phyloP scores from a whole-genome alignment of 2,113 vertebrate genomes.

The Amia ocellicauda region DNA sequence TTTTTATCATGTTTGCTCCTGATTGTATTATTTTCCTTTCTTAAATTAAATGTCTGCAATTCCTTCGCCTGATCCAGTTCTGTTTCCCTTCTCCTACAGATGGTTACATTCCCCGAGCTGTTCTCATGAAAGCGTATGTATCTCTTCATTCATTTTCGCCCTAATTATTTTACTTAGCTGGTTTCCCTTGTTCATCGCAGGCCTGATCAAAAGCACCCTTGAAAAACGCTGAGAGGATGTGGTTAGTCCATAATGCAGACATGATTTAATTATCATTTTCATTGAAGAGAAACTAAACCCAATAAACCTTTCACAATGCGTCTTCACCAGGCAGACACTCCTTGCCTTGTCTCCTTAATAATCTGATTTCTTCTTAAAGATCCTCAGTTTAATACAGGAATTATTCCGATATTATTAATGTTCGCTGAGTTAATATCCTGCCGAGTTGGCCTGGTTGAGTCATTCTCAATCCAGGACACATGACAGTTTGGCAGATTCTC shows the following conservation, averaged over 20 bases:
- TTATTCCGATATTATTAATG: too few relatives aligned
- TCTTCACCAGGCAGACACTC: not conserved
- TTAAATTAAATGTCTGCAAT: too few relatives aligned
- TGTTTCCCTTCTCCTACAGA: conserved; percentile 42
- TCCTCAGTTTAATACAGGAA: too few relatives aligned
- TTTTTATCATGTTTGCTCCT: too few relatives aligned
- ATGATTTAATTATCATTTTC: not conserved
- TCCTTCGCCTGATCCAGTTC: too few relatives aligned
- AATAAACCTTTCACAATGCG: not conserved
- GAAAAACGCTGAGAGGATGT: not conserved
- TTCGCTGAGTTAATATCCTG: too few relatives aligned
- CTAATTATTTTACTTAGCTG: not conserved
- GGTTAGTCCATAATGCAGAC: not conserved
- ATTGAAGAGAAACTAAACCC: not conserved
- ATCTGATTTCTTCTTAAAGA: not conserved
- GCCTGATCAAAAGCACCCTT: too few relatives aligned
- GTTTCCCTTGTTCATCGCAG: not conserved
- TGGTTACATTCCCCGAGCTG: conserved; percentile 59
- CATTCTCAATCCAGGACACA: too few relatives aligned
- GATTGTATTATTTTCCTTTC: too few relatives aligned
- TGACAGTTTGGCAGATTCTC: too few relatives aligned
- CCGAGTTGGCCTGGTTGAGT: not conserved
- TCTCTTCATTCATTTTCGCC: conserved; percentile 19
- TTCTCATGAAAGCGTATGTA: conserved; percentile 62
- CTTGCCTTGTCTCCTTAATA: not conserved